phyloP scores from a whole-genome alignment of 2,888 invertebrate genomes.

The Atethmia centrago region DNA sequence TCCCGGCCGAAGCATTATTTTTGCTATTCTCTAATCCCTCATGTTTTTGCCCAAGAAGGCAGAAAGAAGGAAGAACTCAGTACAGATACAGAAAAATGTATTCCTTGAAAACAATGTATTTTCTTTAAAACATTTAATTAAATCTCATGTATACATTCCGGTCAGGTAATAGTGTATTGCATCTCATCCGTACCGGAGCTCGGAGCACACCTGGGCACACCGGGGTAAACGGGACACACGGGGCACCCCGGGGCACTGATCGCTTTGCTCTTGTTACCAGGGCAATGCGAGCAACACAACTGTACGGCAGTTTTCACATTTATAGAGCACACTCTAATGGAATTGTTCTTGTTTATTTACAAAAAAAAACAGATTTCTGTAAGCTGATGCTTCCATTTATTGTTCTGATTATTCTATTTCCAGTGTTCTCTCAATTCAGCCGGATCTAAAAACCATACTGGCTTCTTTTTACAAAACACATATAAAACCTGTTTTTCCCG shows the following conservation, averaged over 20 bases:
- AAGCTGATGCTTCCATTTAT: background rate
- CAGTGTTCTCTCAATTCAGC: background rate
- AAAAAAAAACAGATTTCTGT: background rate
- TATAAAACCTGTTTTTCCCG: background rate
- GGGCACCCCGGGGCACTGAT: background rate
- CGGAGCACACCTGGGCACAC: background rate
- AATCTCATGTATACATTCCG: background rate
- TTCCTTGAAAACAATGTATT: background rate
- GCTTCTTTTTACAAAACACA: background rate
- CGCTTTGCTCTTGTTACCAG: background rate
- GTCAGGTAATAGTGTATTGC: background rate
- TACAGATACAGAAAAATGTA: too few species aligned
- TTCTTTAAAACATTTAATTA: background rate
- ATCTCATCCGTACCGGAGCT: background rate
- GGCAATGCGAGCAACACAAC: background rate
- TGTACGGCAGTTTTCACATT: background rate
- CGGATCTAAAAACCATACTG: background rate
- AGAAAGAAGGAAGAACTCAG: too few species aligned
- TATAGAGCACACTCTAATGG: background rate
- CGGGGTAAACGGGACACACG: too few species aligned
- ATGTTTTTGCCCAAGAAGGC: too few species aligned
- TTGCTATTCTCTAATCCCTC: too few species aligned
- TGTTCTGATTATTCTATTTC: background rate
- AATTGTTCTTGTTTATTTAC: background rate
- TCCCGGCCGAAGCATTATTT: slow-evolving; percentile 82